Evolutionary conservation across 2,888 invertebrate species (phyloP).

Genomic region (Tupiocoris notatus): DNA sequence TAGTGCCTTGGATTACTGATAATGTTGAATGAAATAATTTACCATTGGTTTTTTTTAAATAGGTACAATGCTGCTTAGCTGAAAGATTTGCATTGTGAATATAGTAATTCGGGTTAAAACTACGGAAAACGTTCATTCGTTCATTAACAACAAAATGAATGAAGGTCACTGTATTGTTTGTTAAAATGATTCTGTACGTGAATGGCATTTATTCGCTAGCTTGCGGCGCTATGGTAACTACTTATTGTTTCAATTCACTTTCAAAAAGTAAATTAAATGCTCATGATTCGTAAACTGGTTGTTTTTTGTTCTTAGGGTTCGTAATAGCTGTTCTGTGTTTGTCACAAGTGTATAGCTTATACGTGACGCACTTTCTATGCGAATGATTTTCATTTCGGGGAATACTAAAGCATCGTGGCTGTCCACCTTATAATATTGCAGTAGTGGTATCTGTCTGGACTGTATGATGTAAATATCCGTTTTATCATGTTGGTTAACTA

Average conservation of each 20-base stretch:
- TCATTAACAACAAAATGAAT: no score
- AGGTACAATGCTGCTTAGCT: no score
- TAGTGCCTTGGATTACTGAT: conserved; percentile 39
- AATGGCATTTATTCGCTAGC: no score
- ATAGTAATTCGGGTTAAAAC: no score
- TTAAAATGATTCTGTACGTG: no score
- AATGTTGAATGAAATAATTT: conserved; percentile 11
- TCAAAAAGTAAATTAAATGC: background rate
- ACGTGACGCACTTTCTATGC: background rate
- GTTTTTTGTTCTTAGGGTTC: background rate
- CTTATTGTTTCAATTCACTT: background rate
- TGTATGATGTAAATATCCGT: background rate
- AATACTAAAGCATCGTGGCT: background rate
- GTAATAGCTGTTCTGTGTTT: background rate
- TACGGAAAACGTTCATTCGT: no score
- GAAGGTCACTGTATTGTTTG: no score
- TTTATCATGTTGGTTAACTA: background rate
- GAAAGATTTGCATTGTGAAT: no score
- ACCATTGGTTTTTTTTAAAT: background rate
- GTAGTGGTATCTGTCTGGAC: background rate
- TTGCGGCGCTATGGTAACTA: no score
- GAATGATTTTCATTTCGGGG: background rate
- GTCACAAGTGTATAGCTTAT: background rate
- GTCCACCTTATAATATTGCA: background rate
- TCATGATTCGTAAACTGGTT: background rate